Base-by-base conservation (phyloP, 2,113 vertebrate genomes). In the Ceuthmochares aereus region DNA sequence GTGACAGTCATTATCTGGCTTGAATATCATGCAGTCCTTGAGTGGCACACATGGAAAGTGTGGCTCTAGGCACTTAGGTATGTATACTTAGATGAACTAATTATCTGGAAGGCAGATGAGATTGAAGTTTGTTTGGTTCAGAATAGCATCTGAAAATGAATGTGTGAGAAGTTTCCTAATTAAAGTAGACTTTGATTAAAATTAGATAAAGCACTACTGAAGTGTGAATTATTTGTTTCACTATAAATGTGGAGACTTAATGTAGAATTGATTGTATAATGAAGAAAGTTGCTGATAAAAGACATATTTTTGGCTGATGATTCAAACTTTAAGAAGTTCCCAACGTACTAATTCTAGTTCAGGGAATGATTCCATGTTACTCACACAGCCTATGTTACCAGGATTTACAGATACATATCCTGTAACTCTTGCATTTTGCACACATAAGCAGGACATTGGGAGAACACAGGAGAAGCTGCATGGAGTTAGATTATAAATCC, bases 161-260 rank as follows among this genome's bases (percentile, higher is more conserved):
- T 36, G n/a, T 49, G 54, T 4, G 5, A 62, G 21, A 76, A 68
- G 8, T 60, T 56, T 69, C 54, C 32, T 36, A 37, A 55, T 70
- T 75, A 84, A 84, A 70, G 32, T 21, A 80, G 62, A 51, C 54
- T 76, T 93, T 82, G 22, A 90, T 82, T 93, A 60, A 86, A 90
- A 69, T 87, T 79, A 43, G 14, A 18, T 64, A 56, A 58, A 60
- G 56, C 15, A 25, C 26, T 76, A 30, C 15, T 73, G 58, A 90
- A 83, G 40, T 6, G 5, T 80, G 49, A 69, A n/a, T 40, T 55
- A 82, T 82, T 56, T 72, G 22, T 23, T 8, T 23, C 30, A n/a
- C 27, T 69, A 25, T 60, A 75, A 84, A 70, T 9, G 19, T 10
- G 75, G 37, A 75, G n/a, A 47, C 42, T 89, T 76, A 52, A 42